Conservation (phyloP, 2,797 vertebrate genomes). For the Rachycentron canadum region DNA sequence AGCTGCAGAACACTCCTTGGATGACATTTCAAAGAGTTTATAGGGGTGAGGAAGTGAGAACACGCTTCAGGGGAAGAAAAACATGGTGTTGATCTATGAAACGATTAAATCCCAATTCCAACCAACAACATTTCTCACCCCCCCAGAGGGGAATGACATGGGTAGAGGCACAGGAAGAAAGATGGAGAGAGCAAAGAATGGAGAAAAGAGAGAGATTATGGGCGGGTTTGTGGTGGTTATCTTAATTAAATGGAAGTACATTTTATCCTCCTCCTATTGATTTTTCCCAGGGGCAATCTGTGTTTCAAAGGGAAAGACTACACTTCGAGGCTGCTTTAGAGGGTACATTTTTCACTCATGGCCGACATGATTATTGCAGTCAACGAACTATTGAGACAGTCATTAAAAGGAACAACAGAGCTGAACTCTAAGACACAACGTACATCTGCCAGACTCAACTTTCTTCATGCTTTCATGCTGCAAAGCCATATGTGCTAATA, state of each 20-base stretch:
- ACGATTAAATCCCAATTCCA: constrained; percentile 80
- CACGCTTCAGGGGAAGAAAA: constrained; percentile 71
- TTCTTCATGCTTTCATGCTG: constrained; percentile 23
- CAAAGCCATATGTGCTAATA: constrained; percentile 17
- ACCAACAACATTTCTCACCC: constrained; percentile 66
- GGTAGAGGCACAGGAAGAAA: constrained; percentile 49
- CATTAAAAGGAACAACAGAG: constrained; percentile 49
- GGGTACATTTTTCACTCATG: constrained; percentile 25
- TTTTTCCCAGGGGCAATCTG: constrained; percentile 68
- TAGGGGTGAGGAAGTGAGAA: constrained; percentile 54
- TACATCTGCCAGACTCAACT: constrained; percentile 43
- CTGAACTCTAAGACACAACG: constrained; percentile 49
- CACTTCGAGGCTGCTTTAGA: constrained; percentile 40
- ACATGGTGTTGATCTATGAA: constrained; percentile 72
- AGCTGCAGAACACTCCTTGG: constrained; percentile 65
- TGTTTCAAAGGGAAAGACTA: constrained; percentile 62
- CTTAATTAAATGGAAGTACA: constrained; percentile 84
- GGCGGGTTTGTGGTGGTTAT: constrained; percentile 75
- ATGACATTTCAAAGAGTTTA: constrained; percentile 60
- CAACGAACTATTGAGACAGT: constrained; percentile 48
- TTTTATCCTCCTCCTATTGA: constrained; percentile 79
- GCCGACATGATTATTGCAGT: constrained; percentile 47
- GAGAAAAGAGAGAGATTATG: constrained; percentile 66
- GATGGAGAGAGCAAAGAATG: constrained; percentile 42
- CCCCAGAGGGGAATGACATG: constrained; percentile 63